phyloP scores from a whole-genome alignment of 2,888 invertebrate species.

The Conops quadrifasciatus region DNA sequence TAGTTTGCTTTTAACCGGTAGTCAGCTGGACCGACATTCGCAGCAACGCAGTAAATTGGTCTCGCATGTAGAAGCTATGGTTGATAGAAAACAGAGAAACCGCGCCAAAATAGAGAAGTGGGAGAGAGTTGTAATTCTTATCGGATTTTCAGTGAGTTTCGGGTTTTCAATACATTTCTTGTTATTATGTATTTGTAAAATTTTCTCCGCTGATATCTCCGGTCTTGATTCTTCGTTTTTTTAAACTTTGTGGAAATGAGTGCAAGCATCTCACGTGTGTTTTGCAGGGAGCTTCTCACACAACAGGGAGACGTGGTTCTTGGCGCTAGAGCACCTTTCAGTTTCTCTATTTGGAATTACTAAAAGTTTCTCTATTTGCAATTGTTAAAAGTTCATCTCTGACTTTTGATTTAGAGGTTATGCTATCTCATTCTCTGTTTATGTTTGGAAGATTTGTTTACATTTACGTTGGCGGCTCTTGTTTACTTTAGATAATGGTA shows the following conservation, averaged over 20 bases:
- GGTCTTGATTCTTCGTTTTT: not conserved
- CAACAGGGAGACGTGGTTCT: not conserved
- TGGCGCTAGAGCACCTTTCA: not conserved
- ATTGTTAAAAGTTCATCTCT: slow-evolving; percentile 16
- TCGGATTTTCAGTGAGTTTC: not conserved
- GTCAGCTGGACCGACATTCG: not conserved
- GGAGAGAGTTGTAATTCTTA: slow-evolving; percentile 1
- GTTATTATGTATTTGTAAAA: not conserved
- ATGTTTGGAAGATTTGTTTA: slow-evolving; percentile 13
- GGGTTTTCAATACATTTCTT: not conserved
- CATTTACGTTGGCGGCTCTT: not conserved
- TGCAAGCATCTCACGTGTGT: not conserved
- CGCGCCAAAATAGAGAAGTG: not conserved
- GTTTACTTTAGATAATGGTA: not conserved
- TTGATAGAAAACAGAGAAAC: not conserved
- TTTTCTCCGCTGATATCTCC: not conserved
- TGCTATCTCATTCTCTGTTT: slow-evolving; percentile 5
- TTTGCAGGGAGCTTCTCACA: not conserved
- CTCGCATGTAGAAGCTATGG: not conserved
- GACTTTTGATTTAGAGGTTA: not conserved
- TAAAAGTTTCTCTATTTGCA: not conserved
- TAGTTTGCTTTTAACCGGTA: too few species aligned
- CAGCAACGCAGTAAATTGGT: not conserved
- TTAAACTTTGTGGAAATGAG: not conserved
- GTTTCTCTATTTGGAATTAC: slow-evolving; percentile 1